Conservation (phyloP, 35 echinoderm and acorn worm species). For the Eucidaris tribuloides region DNA sequence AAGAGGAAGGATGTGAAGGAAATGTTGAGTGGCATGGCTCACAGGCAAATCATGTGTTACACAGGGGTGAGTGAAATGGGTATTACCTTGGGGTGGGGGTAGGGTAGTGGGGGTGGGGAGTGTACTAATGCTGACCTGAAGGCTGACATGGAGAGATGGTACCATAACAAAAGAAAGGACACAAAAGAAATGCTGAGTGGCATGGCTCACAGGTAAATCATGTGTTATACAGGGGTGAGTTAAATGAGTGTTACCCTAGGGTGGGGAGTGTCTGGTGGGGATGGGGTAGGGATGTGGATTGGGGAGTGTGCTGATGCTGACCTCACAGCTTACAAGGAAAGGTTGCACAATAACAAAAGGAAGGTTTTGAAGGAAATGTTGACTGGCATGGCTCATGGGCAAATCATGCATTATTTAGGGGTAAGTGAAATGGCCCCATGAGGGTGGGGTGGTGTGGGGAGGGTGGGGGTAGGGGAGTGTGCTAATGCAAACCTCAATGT, state of each 20-base stretch:
- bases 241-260: not conserved
- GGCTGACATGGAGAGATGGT: slow-evolving; percentile 84
- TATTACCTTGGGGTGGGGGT: no score
- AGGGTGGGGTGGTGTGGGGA: no score
- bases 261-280: not conserved
- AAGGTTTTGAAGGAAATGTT: no score
- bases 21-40: slow-evolving; percentile 45
- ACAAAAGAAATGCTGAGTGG: slow-evolving; percentile 53
- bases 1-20: slow-evolving; percentile 79
- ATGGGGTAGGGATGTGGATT: no score
- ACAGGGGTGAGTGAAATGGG: slow-evolving; percentile 60
- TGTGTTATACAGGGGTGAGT: not conserved
- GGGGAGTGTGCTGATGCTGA: no score
- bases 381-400: not conserved
- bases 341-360: no score
- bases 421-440: no score
- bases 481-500: no score
- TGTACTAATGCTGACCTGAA: slow-evolving; percentile 87
- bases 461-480: no score
- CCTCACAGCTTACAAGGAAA: no score
- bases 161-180: slow-evolving; percentile 77
- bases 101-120: slow-evolving; percentile 72
- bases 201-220: slow-evolving; percentile 32
- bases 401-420: not conserved
- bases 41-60: slow-evolving; percentile 57